Evolutionary conservation across 2,888 invertebrate genomes (phyloP), one percentile per base, ranked within the genome.

Genomic region (Heliconius sara): DNA sequence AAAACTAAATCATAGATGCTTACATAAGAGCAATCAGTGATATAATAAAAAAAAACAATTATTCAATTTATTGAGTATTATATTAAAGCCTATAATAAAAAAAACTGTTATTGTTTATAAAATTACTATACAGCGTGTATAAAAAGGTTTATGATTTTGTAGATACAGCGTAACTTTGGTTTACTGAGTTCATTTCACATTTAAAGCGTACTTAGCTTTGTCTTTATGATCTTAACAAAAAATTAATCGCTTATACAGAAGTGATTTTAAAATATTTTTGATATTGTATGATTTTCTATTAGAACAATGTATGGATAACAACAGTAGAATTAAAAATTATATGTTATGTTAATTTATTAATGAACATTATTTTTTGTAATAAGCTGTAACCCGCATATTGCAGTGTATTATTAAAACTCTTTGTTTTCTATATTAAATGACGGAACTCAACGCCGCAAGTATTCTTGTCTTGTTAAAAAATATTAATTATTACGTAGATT

Each of bases 221-320:
- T 75, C 27, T 66, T 75, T 66, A 75, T 43, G 75, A 43, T 65
- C 63, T 74, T 22, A 27, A 65, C 65, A 74, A 73, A 75, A 75
- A 65, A 10, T 27, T 66, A 43, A 75, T 65, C 63, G 16, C 2
- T 10, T 65, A 27, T 75, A 75, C 65, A 1, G 10, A 13, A 3
- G 1, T 13, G 25, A 13, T 75, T 25, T 75, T 75, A 27, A 63
- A 63, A 27, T 19, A 25, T 13, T 60, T 52, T 22, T 52, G 5
- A 1, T 25, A 25, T 12, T 43, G n/a, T 71, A 16, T 27, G 13
- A 71, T 52, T 27, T 9, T 25, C 9, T 52, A 27, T 71, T 27
- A 6, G 12, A 52, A 52, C 6, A 47, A 47, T 16, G 47, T 47
- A 47, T 47, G 16, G 16, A 16, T 16, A 16, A 47, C 19, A 16